These are phyloP conservation scores for Nomada ferruginata DNA, from an alignment of 2,888 invertebrate species.

Conservation along the genomic window DNA sequence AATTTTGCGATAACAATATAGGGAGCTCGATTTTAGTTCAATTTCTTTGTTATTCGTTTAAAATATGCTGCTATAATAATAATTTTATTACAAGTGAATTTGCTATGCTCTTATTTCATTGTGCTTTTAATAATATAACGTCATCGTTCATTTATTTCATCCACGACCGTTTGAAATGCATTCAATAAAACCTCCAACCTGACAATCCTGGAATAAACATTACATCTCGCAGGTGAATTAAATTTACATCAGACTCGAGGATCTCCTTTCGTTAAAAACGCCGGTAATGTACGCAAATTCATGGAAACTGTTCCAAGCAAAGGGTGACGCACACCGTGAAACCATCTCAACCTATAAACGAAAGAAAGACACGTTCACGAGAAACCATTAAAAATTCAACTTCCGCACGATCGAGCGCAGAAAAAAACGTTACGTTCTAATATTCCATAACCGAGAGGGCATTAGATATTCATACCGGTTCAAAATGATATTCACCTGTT, in stretches of 20 bases:
- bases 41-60: no score
- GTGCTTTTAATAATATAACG: no score
- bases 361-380: not conserved
- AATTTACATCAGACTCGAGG: slow-evolving; percentile 11
- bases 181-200: no score
- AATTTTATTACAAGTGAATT: no score
- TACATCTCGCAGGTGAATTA: not conserved
- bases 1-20: no score
- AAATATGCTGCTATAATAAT: no score
- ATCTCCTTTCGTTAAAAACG: not conserved
- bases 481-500: slow-evolving; percentile 47
- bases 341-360: not conserved
- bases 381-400: not conserved
- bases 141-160: no score
- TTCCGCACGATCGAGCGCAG: not conserved
- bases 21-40: no score
- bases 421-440: slow-evolving; percentile 21
- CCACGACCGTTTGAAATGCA: no score
- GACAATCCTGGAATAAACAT: no score
- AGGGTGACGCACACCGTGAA: not conserved
- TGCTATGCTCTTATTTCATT: no score
- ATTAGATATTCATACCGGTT: slow-evolving; percentile 50
- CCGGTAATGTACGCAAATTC: not conserved
- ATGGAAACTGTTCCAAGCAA: not conserved
- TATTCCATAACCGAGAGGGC: slow-evolving; percentile 3